phyloP scores from a whole-genome alignment of 2,888 invertebrate genomes.

The Endotricha flammealis region DNA sequence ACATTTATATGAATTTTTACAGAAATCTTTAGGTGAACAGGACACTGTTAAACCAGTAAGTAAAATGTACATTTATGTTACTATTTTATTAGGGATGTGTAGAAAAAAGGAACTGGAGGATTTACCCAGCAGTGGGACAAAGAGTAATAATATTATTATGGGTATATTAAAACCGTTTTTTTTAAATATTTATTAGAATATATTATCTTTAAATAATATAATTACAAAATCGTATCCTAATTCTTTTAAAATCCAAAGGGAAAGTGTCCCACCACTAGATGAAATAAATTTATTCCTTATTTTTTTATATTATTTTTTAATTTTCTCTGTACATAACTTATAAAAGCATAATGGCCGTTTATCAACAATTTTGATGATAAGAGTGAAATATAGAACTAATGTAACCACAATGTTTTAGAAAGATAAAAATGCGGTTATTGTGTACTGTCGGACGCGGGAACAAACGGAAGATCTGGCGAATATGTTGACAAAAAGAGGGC shows the following conservation, averaged over 20 bases:
- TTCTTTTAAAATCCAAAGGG: no score
- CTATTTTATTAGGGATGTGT: constrained; percentile 1
- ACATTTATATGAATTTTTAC: constrained; percentile 87
- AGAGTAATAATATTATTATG: no score
- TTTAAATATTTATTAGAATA: no score
- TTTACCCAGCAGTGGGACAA: no score
- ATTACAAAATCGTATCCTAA: no score
- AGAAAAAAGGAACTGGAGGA: no score
- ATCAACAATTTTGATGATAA: no score
- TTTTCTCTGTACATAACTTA: constrained; percentile 5
- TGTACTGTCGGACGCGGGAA: constrained; percentile 96
- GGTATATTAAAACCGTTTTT: no score
- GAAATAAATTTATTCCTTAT: neutral
- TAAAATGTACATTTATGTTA: constrained; percentile 19
- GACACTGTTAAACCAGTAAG: constrained; percentile 71
- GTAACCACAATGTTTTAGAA: constrained; percentile 38
- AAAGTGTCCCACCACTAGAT: no score
- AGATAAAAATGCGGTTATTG: constrained; percentile 87
- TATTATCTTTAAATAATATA: no score
- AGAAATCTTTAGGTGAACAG: constrained; percentile 80
- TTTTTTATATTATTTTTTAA: neutral
- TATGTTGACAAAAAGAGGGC: constrained; percentile 84
- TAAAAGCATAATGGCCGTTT: no score
- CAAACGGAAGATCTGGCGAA: constrained; percentile 91
- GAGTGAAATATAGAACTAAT: no score